These are phyloP conservation scores for Agrochola lychnidis DNA, from an alignment of 2,888 invertebrate genomes.

Conservation along the genomic window DNA sequence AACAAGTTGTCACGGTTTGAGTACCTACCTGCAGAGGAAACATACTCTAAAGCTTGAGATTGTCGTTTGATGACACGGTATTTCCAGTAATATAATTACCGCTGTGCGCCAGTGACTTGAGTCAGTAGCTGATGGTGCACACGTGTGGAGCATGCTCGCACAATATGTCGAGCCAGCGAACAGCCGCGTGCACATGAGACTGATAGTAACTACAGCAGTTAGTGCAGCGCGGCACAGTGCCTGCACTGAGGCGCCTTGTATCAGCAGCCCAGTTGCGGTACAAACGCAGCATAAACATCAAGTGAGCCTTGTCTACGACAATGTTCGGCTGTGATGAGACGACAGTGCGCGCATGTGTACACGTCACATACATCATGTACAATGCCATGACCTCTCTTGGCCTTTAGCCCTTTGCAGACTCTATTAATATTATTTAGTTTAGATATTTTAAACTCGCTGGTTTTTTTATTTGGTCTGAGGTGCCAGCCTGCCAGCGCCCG, in stretches of 20 bases:
- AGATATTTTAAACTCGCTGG: slow-evolving; percentile 17
- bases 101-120: slow-evolving; percentile 32
- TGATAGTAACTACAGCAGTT: background rate
- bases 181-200: slow-evolving; percentile 12
- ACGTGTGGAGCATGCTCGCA: slow-evolving; percentile 39
- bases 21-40: background rate
- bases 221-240: background rate
- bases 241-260: background rate
- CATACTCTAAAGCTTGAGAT: background rate
- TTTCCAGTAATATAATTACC: background rate
- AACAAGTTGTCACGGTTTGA: slow-evolving; percentile 9
- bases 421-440: slow-evolving; percentile 44
- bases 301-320: slow-evolving; percentile 17
- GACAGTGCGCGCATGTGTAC: background rate
- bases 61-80: background rate
- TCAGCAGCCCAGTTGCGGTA: background rate
- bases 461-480: too few relatives aligned
- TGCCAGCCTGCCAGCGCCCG: slow-evolving; percentile 14
- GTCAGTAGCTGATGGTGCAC: background rate
- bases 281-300: background rate
- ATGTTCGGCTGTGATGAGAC: background rate
- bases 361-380: background rate
- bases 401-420: slow-evolving; percentile 34
- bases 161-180: slow-evolving; percentile 7
- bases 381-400: slow-evolving; percentile 36